Percentiles rank a stretch among this genome's conserved stretches.
These are phyloP conservation scores for Parauchenoglanis ngamensis DNA, from an alignment of 2,797 vertebrate genomes.

Conservation along the genomic window DNA sequence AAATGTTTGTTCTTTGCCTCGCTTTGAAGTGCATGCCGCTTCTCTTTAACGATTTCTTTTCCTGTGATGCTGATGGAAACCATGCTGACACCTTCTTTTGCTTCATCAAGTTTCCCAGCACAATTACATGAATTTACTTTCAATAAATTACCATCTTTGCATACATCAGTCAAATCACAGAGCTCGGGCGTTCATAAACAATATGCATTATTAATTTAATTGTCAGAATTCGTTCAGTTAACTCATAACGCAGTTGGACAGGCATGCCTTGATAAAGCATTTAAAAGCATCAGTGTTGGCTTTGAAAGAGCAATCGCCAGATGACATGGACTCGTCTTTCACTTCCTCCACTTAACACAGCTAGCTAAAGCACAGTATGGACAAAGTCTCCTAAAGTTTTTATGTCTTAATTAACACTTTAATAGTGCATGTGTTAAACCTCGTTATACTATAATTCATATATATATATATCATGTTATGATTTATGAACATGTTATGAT, in stretches of 20 bases:
- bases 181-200: constrained; percentile 92
- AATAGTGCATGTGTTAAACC: not conserved
- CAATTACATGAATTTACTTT: constrained; percentile 97
- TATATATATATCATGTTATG: too few species aligned
- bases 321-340: constrained; percentile 60
- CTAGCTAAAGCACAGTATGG: not conserved
- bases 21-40: constrained; percentile 79
- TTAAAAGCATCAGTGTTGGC: constrained; percentile 78
- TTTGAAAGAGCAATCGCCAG: constrained; percentile 77
- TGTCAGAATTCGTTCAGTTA: constrained; percentile 96
- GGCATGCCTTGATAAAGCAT: constrained; percentile 81
- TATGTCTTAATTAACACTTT: not conserved
- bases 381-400: not conserved
- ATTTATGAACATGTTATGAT: not conserved
- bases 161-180: constrained; percentile 97
- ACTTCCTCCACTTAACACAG: not conserved
- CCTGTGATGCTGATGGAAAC: constrained; percentile 86
- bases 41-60: constrained; percentile 81
- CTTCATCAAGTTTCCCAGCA: constrained; percentile 91
- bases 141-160: constrained; percentile 99
- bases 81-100: constrained; percentile 93
- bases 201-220: constrained; percentile 99
- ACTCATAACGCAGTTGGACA: constrained; percentile 91
- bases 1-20: constrained; percentile 76
- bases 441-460: not conserved